Base-by-base conservation (phyloP, 2,113 vertebrate genomes). In the Symphodus melops region DNA sequence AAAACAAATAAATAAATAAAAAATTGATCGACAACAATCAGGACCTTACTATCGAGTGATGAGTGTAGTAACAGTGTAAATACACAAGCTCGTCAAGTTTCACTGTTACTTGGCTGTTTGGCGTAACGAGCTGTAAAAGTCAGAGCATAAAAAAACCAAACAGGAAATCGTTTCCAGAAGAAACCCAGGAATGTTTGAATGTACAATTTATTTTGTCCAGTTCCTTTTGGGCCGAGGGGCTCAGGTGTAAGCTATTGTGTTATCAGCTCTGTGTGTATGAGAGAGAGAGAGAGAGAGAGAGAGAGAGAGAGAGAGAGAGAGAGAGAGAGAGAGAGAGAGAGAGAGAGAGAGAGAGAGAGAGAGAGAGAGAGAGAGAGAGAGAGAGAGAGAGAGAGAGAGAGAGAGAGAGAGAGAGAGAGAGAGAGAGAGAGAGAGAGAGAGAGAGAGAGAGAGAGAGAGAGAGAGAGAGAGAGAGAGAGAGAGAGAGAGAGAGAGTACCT, bases 401-500 rank as follows among this genome's bases (percentile, higher is more conserved):
- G 42, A 23, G 55, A 51, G 52, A 66, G 62, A 56, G 71, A 53
- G 68, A 20, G 44, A 33, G 39, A 4, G 19, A 39, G 42, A 23
- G 55, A 51, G 52, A 66, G 62, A 56, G 71, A 53, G 68, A 20
- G 44, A 33, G 39, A 4, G 19, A 39, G 42, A 23, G 55, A 51
- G 52, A 66, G 62, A 56, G 71, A 53, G 68, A 20, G 44, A 33
- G 39, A 4, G 19, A 39, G 42, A 23, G 55, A 51, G 52, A 66
- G 62, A 56, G 71, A 53, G 68, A 20, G 44, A 33, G 39, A 4
- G 19, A 39, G 42, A 23, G 55, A 51, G 52, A 66, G 62, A 56
- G 71, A 53, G 68, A 20, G 44, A 33, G 39, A 4, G 19, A 39
- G 42, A 23, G 55, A 51, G 52, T 83, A 99, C 98, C 98, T 99